Base-by-base conservation (phyloP, 2,113 vertebrate genomes). In the Stigmatopora nigra region DNA sequence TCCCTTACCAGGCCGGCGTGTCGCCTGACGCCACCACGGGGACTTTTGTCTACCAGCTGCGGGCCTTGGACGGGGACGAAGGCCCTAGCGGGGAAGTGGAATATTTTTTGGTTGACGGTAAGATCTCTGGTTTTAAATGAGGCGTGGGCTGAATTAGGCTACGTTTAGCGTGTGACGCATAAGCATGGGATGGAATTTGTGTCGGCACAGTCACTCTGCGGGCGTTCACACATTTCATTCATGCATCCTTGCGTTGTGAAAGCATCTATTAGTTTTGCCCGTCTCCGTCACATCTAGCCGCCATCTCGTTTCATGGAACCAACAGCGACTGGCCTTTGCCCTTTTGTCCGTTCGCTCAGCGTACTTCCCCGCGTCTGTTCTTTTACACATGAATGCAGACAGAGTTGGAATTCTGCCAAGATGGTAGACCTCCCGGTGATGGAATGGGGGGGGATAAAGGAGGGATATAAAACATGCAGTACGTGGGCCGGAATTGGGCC, bases 81-180 rank as follows among this genome's bases (percentile, higher is more conserved):
- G 93, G 91, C 25, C 75, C 84, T 59, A 84, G 87, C 49, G 93
- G 93, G 75, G 84, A 89, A 65, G 89, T 94, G 73, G 92, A 94
- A 53, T 95, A 93, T 85, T 93, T 93, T 76, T 84, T 95, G 67
- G 87, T 91, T 36, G 92, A 94, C 78, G 94, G 94, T 94, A 89
- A 90, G 81, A n/a, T 53, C 73, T 68, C 31, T 45, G 51, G 22
- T 15, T 10, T 31, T 1, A 25, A 3, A 22, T 25, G 41, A 16
- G 61, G 38, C 2, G 2, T 3, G 9, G 36, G 36, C 3, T 0
- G 2, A 73, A 84, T 77, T 48, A 64, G 58, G 31, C 48, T 77
- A 68, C 61, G 41, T 44, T 67, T 20, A 75, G 69, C 62, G 69
- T 58, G 1, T 74, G 69, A 62, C 67, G 67, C 64, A 61, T 63